Percentiles rank a stretch among this genome's conserved stretches.
Conservation (phyloP, 2,888 invertebrate genomes). For the Volucella inanis region DNA sequence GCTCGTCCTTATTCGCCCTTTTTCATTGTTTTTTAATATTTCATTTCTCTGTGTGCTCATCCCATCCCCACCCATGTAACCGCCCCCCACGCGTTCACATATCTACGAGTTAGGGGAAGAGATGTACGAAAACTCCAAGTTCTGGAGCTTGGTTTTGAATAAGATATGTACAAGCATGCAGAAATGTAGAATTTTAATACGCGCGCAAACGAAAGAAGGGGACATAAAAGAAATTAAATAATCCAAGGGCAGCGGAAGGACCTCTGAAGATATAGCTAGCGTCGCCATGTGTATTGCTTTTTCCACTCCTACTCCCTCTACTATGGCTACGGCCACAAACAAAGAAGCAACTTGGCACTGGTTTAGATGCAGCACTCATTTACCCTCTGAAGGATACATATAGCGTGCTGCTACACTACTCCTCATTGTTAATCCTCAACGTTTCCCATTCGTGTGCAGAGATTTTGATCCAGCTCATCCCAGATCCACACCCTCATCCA, state of each 20-base stretch:
- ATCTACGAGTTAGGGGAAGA: background rate
- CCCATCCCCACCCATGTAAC: slow-evolving; percentile 2
- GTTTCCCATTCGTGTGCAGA: slow-evolving; percentile 32
- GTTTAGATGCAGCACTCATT: slow-evolving; percentile 11
- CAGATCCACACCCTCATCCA: background rate
- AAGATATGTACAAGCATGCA: slow-evolving; percentile 32
- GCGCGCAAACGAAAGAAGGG: slow-evolving; percentile 3
- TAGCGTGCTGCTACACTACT: background rate
- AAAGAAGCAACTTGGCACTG: slow-evolving; percentile 1
- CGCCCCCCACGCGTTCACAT: slow-evolving; percentile 21
- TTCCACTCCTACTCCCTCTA: slow-evolving; percentile 13
- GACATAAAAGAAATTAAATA: slow-evolving; percentile 43
- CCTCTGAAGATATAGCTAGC: slow-evolving; percentile 3
- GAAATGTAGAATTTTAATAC: slow-evolving; percentile 38
- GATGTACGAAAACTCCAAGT: background rate
- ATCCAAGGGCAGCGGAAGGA: slow-evolving; percentile 31
- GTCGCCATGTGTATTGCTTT: background rate
- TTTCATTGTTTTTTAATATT: slow-evolving; percentile 46
- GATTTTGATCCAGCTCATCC: slow-evolving; percentile 37
- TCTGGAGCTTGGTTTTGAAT: slow-evolving; percentile 13
- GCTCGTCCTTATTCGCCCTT: slow-evolving; percentile 18
- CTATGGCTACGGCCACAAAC: background rate
- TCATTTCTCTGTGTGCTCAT: slow-evolving; percentile 25
- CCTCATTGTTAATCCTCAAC: slow-evolving; percentile 36
- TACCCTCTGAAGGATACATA: background rate